Base-by-base conservation (phyloP, 2,797 vertebrate genomes). In the Sebastes umbrosus region DNA sequence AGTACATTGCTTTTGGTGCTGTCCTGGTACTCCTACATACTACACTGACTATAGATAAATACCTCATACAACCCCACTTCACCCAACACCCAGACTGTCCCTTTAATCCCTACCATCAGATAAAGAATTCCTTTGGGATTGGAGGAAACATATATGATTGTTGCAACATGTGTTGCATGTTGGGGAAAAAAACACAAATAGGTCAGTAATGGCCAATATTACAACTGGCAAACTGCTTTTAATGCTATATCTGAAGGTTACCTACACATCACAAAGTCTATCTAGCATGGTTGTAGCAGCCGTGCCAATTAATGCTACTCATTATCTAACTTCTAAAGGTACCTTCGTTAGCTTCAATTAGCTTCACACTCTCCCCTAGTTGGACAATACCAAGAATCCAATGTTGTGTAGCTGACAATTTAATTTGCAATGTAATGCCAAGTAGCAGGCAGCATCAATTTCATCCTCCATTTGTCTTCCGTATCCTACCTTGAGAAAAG, bases 381-480 rank as follows among this genome's bases (percentile, higher is more conserved):
- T 65, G 69, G 63, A 87, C 64, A 73, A 66, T 12, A 80, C n/a
- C 64, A 20, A 69, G 13, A 76, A 76, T 75, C 39, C 4, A 5
- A 29, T 77, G 69, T 70, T 75, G 69, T 74, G 39, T 29, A 65
- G 20, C 34, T 77, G 73, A 82, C 46, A 74, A 87, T 82, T 81
- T 79, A 75, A 80, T 79, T 73, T 80, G 18, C 13, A 68, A 58
- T 54, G 57, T 69, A 79, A 82, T 69, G 46, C 50, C 34, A 72
- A 73, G 69, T 52, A 75, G 54, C 87, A 87, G 68, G 57, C 36
- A 69, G 39, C 54, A 54, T 83, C 64, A 76, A 73, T 91, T 87
- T 79, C 76, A 87, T 82, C 83, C 80, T 87, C 68, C 77, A 87
- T 90, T 88, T 82, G 77, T 85, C 84, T 84, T 79, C 59, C 1